phyloP scores from a whole-genome alignment of 64 coral and sea anemone species.

The Pocillopora damicornis region DNA sequence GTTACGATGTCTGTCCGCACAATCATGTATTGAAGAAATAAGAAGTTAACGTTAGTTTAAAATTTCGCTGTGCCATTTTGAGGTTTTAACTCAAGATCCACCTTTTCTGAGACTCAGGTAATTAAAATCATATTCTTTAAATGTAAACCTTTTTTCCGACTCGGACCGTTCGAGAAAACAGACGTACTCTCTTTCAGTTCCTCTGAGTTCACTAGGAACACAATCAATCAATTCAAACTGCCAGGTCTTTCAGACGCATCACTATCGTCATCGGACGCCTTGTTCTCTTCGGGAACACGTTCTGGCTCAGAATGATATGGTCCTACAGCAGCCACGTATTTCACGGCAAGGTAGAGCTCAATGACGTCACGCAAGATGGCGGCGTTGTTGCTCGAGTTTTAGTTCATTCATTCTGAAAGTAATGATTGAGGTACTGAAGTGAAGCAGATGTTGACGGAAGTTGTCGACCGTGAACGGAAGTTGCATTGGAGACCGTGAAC shows the following conservation, averaged over 20 bases:
- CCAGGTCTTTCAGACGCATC: background rate
- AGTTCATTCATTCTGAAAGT: too few relatives aligned
- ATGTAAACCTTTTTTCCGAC: conserved; percentile 1
- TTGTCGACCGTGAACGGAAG: too few relatives aligned
- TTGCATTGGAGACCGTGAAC: too few relatives aligned
- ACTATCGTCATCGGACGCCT: conserved; percentile 1
- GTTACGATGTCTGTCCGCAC: too few relatives aligned
- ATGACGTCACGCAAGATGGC: conserved; percentile 12
- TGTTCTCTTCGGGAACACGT: conserved; percentile 1
- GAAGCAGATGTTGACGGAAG: too few relatives aligned
- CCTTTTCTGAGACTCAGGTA: too few relatives aligned
- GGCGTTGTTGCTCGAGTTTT: background rate
- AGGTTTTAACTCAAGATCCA: too few relatives aligned
- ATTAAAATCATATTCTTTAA: background rate
- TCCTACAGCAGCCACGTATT: background rate
- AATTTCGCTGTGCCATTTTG: too few relatives aligned
- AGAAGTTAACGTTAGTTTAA: too few relatives aligned
- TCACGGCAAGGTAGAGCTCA: background rate
- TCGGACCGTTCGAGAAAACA: background rate
- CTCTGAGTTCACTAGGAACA: background rate
- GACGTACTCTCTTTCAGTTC: background rate
- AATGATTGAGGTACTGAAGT: too few relatives aligned
- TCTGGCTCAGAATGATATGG: conserved; percentile 4
- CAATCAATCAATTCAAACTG: background rate
- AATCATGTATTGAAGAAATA: too few relatives aligned